Percentiles rank a stretch among this genome's conserved stretches.
phyloP scores from a whole-genome alignment of 2,113 vertebrate genomes.

The Salvelinus alpinus region DNA sequence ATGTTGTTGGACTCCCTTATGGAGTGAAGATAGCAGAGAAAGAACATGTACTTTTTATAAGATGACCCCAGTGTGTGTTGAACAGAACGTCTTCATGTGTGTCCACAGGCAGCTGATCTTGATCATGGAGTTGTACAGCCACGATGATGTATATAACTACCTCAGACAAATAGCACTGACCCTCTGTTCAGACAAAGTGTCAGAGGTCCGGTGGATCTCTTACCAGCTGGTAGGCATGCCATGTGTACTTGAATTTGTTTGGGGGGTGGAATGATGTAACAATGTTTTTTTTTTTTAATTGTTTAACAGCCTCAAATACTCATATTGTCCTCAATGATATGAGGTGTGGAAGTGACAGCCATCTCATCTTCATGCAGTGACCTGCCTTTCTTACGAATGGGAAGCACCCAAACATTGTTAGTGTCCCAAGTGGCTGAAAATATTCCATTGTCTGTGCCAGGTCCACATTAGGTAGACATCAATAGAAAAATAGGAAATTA shows the following conservation, averaged over 20 bases:
- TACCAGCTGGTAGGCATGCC: slow-evolving; percentile 87
- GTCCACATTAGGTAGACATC: no score
- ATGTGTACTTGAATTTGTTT: background rate
- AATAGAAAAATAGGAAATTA: no score
- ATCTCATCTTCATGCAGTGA: no score
- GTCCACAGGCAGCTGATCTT: slow-evolving; percentile 89
- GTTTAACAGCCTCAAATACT: no score
- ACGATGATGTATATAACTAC: slow-evolving; percentile 95
- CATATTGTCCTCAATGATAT: background rate
- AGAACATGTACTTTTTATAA: no score
- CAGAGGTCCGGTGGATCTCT: slow-evolving; percentile 97
- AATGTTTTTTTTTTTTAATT: no score
- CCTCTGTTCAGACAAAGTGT: slow-evolving; percentile 95
- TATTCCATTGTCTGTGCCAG: no score
- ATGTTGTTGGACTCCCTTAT: background rate
- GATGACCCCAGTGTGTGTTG: background rate
- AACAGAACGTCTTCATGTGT: slow-evolving; percentile 14
- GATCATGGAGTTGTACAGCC: slow-evolving; percentile 92
- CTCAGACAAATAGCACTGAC: slow-evolving; percentile 91
- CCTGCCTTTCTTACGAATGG: no score
- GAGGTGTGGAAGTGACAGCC: background rate
- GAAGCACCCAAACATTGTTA: no score
- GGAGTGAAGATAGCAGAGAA: background rate
- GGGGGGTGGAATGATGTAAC: background rate
- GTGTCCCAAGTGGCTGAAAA: no score